A percentile compares a stretch with the other conserved stretches of the same genome.
phyloP scores from a whole-genome alignment of 53 echinoderm and acorn worm species.

The Arbacia lixula region DNA sequence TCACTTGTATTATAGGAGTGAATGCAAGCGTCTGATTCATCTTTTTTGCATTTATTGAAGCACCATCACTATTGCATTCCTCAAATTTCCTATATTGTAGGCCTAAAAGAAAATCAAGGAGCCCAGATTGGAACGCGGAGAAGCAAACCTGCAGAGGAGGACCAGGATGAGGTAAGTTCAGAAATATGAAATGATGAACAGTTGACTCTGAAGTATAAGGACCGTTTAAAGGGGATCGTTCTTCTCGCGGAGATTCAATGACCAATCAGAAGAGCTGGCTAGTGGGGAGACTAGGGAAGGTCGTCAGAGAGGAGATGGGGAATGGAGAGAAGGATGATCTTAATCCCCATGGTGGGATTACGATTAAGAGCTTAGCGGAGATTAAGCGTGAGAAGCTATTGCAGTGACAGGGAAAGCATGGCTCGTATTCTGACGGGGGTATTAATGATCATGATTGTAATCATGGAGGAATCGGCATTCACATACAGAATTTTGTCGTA shows the following conservation, averaged over 20 bases:
- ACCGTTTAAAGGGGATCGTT: not conserved
- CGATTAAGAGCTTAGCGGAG: slow-evolving; percentile 68
- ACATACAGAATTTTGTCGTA: no score
- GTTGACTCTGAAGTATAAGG: no score
- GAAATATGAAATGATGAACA: not conserved
- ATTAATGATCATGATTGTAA: no score
- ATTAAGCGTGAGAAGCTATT: slow-evolving; percentile 65
- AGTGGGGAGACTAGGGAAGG: slow-evolving; percentile 15
- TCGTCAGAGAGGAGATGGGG: not conserved
- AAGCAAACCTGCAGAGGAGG: not conserved
- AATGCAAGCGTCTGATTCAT: no score
- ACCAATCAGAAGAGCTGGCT: not conserved
- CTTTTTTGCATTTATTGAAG: slow-evolving; percentile 30
- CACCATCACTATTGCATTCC: not conserved
- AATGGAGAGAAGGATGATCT: not conserved
- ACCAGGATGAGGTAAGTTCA: slow-evolving; percentile 8
- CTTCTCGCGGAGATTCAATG: no score
- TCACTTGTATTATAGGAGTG: no score
- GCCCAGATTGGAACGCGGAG: not conserved
- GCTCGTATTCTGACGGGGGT: slow-evolving; percentile 8
- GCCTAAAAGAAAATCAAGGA: slow-evolving; percentile 3
- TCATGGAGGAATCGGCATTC: no score
- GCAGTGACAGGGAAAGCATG: slow-evolving; percentile 45
- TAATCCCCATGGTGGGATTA: slow-evolving; percentile 17
- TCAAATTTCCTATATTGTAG: not conserved